A percentile compares a stretch with the other conserved stretches of the same genome.
Conservation (phyloP, 2,113 vertebrate species). For the Hippocampus zosterae region DNA sequence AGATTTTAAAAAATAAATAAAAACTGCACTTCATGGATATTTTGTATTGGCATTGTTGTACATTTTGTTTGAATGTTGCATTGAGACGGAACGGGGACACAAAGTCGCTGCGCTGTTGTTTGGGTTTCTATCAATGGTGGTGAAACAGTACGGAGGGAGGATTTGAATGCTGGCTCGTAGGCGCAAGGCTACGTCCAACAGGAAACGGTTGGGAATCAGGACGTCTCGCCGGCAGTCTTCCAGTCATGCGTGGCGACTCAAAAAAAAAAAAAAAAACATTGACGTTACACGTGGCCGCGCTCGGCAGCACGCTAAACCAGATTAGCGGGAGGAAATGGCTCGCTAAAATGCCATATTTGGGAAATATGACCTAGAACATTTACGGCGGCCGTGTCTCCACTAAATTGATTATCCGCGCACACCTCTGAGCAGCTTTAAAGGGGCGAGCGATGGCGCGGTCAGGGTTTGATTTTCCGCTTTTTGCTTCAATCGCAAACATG, state of each 20-base stretch:
- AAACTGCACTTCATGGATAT: too few species aligned
- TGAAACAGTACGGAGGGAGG: neutral
- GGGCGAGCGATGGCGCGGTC: neutral
- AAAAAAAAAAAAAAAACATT: conserved; percentile 13
- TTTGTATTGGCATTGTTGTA: too few species aligned
- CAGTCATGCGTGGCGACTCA: conserved; percentile 14
- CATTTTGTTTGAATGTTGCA: too few species aligned
- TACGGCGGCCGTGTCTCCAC: conserved; percentile 20
- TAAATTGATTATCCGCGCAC: neutral
- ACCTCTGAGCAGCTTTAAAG: neutral
- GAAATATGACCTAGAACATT: conserved; percentile 39
- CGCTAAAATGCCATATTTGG: conserved; percentile 20
- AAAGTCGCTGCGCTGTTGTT: neutral
- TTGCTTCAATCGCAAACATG: neutral
- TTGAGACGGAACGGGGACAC: too few species aligned
- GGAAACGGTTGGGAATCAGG: neutral
- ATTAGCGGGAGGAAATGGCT: conserved; percentile 28
- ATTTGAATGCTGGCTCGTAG: neutral
- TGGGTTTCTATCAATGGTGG: neutral
- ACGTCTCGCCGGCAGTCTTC: neutral
- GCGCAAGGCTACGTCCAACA: conserved; percentile 6
- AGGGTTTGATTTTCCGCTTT: neutral
- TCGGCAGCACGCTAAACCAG: conserved; percentile 30
- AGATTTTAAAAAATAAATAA: too few species aligned
- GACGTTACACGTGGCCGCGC: conserved; percentile 25